Evolutionary conservation across 2,113 vertebrate species (phyloP).

Genomic region (Osmerus mordax): DNA sequence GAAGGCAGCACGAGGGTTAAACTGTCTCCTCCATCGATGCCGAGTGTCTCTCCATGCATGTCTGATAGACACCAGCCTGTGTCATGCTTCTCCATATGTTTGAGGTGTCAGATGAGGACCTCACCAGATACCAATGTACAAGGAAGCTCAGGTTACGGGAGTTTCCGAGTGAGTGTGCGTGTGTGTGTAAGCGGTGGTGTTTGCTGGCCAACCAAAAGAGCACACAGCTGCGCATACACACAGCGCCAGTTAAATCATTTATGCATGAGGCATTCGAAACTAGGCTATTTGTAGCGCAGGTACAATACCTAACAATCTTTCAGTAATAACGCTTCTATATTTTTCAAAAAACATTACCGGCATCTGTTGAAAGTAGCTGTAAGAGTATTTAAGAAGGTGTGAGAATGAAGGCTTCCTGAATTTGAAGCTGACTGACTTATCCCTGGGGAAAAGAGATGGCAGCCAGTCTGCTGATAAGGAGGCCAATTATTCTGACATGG

Average conservation of each 20-base stretch:
- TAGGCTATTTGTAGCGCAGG: slow-evolving; percentile 17
- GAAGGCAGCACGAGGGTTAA: no score
- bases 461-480: neutral
- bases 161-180: slow-evolving; percentile 41
- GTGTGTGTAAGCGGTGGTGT: slow-evolving; percentile 20
- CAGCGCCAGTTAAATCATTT: slow-evolving; percentile 50
- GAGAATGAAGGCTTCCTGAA: no score
- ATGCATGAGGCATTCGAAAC: slow-evolving; percentile 30
- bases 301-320: neutral
- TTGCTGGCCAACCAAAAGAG: slow-evolving; percentile 29
- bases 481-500: neutral
- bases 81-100: neutral
- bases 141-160: slow-evolving; percentile 49
- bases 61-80: slow-evolving; percentile 7
- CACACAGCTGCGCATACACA: slow-evolving; percentile 21
- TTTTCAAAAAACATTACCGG: neutral
- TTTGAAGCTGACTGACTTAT: neutral
- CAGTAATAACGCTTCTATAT: neutral
- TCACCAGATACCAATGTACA: slow-evolving; percentile 24
- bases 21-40: neutral
- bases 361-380: no score
- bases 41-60: neutral
- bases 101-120: slow-evolving; percentile 44
- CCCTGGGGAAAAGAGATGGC: neutral
- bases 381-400: no score